Base-by-base conservation (phyloP, 1,140 invertebrate species). In the Solenopsis fugax region DNA sequence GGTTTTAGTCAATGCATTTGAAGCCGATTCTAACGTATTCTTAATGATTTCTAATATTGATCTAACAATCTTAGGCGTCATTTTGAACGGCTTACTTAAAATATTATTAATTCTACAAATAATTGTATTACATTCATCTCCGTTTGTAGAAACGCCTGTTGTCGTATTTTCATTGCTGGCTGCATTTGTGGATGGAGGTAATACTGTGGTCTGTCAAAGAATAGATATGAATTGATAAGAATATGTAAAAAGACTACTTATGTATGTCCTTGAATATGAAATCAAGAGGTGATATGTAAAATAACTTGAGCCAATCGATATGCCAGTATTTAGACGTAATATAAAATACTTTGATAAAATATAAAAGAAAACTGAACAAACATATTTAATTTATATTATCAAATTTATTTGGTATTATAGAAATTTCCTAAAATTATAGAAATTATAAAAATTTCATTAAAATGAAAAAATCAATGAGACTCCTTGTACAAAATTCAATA, bases 231-330 rank as follows among this genome's bases (percentile, higher is more conserved):
- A 45, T 21, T 12, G 54, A 50, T 24, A 24, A 78, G 41, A 77
- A 76, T 37, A 41, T 24, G 12, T 45, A 60, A 76, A 34, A 41
- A 48, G 21, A 48, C 21, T 24, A 58, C 9, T 45, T 62, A 34
- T 16, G 4, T 2, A n/a, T 10, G 18, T 37, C 18, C n/a, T 60
- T 45, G 37, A 45, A 62, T 62, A 48, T 60, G 9, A 4, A 77
- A 62, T 48, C 7, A 29, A n/a, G 16, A 77, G 56, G 29, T 12
- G 6, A 16, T 76, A 76, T 60, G n/a, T 41, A 72, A 56, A 58
- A 76, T 58, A 45, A n/a, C 12, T 60, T 58, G 0, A 54, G 7
- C 29, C 4, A 10, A 21, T 62, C 54, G 21, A 62, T 77, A 1
- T 29, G 21, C 45, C 12, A 62, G 4, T 45, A 58, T 13, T 58